Conservation (phyloP, 2,113 vertebrate species). For the Hipposideros armiger region DNA sequence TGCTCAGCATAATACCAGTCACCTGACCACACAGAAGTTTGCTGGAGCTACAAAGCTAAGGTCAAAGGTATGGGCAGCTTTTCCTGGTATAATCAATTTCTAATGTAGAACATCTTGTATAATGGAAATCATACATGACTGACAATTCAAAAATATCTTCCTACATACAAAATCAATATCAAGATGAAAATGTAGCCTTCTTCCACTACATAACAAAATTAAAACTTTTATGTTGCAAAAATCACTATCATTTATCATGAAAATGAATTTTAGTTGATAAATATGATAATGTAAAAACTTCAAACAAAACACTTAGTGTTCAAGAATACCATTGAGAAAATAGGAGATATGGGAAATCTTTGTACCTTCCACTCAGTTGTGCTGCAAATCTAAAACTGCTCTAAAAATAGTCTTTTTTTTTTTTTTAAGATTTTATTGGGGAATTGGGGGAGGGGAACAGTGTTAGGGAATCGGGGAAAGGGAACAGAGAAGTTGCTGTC, state of each 20-base stretch:
- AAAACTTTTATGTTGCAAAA: not conserved
- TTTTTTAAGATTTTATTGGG: no score
- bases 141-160: not conserved
- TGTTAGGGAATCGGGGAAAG: no score
- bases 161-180: not conserved
- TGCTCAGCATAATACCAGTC: not conserved
- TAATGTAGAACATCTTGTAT: not conserved
- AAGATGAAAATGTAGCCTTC: not conserved
- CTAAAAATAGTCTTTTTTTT: not conserved
- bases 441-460: no score
- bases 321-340: not conserved
- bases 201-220: not conserved
- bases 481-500: no score
- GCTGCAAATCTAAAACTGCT: not conserved
- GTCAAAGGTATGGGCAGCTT: not conserved
- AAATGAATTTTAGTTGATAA: conserved; percentile 44
- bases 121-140: not conserved
- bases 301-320: not conserved
- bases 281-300: not conserved
- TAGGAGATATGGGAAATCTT: not conserved
- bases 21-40: not conserved
- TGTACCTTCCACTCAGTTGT: not conserved
- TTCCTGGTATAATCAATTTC: not conserved
- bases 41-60: not conserved
- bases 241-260: not conserved